These are phyloP conservation scores for Nasonia giraulti DNA, from an alignment of 1,140 invertebrate genomes.

Conservation along the genomic window DNA sequence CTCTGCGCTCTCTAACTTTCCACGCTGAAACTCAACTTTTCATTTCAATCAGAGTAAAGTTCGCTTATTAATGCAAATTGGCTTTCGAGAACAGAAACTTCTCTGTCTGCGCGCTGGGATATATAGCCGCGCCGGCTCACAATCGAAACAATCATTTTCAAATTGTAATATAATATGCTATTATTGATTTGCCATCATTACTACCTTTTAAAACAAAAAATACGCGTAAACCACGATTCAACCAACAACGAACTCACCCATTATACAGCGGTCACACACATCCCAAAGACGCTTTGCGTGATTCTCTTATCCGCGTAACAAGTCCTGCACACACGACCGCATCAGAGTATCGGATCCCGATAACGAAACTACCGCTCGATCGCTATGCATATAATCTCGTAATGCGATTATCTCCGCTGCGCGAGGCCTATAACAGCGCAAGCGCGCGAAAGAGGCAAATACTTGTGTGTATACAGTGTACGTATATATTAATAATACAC, in stretches of 20 bases:
- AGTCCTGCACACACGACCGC: background rate
- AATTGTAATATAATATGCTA: too few relatives aligned
- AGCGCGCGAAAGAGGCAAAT: constrained; percentile 10
- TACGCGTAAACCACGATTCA: background rate
- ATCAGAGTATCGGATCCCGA: constrained; percentile 15
- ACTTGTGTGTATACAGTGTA: background rate
- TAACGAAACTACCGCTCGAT: background rate
- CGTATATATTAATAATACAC: background rate
- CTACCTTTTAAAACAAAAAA: too few relatives aligned
- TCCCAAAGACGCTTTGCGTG: constrained; percentile 1
- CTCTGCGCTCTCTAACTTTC: background rate
- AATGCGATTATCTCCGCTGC: constrained; percentile 32
- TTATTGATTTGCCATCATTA: too few relatives aligned
- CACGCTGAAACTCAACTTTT: background rate
- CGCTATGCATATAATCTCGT: constrained; percentile 16
- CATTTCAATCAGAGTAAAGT: background rate
- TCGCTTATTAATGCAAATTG: constrained; percentile 9
- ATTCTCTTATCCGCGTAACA: background rate
- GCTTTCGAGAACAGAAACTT: background rate
- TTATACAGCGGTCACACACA: background rate
- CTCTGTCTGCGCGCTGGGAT: background rate
- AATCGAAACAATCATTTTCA: too few relatives aligned
- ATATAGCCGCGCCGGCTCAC: background rate
- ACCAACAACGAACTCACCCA: background rate
- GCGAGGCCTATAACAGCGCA: background rate